A percentile compares a stretch with the other conserved stretches of the same genome.
These are phyloP conservation scores for Phyllostomus hastatus DNA, from an alignment of 2,113 vertebrate genomes.

Conservation along the genomic window DNA sequence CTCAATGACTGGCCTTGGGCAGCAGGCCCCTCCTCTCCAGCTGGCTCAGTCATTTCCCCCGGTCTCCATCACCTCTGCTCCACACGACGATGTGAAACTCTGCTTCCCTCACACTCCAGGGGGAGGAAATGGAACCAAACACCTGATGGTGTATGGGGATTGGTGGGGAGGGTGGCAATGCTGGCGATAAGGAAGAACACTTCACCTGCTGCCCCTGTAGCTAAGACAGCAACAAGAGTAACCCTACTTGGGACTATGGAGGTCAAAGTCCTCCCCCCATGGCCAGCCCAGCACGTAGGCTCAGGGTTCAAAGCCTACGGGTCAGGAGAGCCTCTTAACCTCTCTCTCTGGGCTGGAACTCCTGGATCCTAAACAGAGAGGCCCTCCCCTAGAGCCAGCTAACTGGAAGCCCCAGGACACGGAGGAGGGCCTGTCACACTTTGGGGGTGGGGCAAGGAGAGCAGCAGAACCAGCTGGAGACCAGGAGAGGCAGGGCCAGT, in stretches of 20 bases:
- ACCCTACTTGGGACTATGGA: accelerated
- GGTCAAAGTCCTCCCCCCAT: background rate
- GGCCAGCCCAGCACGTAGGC: background rate
- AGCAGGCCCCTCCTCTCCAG: too few species aligned
- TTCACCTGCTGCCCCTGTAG: background rate
- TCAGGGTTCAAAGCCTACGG: background rate
- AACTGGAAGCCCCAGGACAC: background rate
- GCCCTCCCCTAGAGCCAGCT: background rate
- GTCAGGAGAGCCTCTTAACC: background rate
- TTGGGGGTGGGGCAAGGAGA: background rate
- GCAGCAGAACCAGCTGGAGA: background rate
- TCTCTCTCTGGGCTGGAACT: background rate
- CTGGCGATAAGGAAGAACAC: background rate
- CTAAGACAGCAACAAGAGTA: background rate
- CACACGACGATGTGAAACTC: too few species aligned
- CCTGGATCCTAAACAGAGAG: background rate
- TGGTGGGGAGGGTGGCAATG: too few species aligned
- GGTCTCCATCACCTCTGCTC: background rate
- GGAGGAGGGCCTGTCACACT: background rate
- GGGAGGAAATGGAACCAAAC: background rate
- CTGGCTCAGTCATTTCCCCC: background rate
- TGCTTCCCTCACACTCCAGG: accelerated
- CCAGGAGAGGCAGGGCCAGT: background rate
- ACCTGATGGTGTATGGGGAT: background rate
- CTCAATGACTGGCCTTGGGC: too few species aligned